Evolutionary conservation across 2,888 invertebrate genomes (phyloP), one percentile per base, ranked within the genome.

Genomic region (Brachypalpus laphriformis): DNA sequence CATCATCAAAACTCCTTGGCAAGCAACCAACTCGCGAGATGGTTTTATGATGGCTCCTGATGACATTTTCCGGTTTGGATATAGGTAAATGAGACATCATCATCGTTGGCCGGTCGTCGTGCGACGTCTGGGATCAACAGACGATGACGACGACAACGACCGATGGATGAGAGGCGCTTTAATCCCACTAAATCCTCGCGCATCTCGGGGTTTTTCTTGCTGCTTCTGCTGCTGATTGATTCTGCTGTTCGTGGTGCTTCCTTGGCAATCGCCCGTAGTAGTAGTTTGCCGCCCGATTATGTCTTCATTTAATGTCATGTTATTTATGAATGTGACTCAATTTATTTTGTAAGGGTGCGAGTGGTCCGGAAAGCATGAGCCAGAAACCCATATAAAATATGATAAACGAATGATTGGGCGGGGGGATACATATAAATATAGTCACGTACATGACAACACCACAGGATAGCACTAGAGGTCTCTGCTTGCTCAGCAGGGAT

Each of bases 41-140:
- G 83, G 57, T 85, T 85, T 85, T 80, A 85, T 85, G 83, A 85
- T 85, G 75, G 85, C 75, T 81, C 28, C 85, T 71, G 85, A 85
- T 85, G 85, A 85, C 85, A 85, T 85, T 85, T 85, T 85, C 85
- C 85, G 85, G 85, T 85, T 85, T 75, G 85, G 85, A 85, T 85
- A 81, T 85, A 85, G 85, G 85, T 85, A 85, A 85, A 85, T 85
- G 85, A 85, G 85, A 85, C 85, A 85, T 85, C 85, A 85, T 65
- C 85, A 14, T 59, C 59, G 45, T 37, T 49, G 71, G 40, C 2
- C 6, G 18, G 45, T 45, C n/a, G 57, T 18, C 7, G 31, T 63
- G n/a, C 54, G 28, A 28, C 22, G 49, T 9, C 63, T 3, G 63
- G 37, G 72, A 82, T 72, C 72, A 61, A 28, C 65, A 59, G 49